phyloP scores from a whole-genome alignment of 2,888 invertebrate genomes.

The Vesta saturnalis region DNA sequence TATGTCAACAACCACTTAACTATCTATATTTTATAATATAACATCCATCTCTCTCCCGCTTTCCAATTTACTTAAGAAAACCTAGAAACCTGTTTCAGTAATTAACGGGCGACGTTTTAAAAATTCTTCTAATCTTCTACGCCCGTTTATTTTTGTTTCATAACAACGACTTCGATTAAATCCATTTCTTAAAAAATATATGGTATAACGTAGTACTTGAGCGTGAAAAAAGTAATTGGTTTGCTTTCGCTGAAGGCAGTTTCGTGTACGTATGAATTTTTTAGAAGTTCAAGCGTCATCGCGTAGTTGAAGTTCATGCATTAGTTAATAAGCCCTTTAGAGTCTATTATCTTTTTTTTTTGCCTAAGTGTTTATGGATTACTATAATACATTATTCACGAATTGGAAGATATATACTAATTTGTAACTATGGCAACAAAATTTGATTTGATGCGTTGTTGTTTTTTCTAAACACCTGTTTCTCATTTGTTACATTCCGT shows the following conservation, averaged over 20 bases:
- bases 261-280: slow-evolving; percentile 32
- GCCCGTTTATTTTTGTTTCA: too few species aligned
- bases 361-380: slow-evolving; percentile 11
- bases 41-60: not conserved
- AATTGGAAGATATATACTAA: not conserved
- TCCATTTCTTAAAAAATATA: not conserved
- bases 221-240: slow-evolving; percentile 17
- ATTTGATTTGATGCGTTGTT: too few species aligned
- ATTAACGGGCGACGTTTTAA: too few species aligned
- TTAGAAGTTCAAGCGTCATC: slow-evolving; percentile 27
- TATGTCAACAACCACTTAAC: slow-evolving; percentile 1
- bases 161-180: not conserved
- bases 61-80: too few species aligned
- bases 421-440: not conserved
- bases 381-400: not conserved
- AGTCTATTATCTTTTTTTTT: slow-evolving; percentile 16
- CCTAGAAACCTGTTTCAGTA: too few species aligned
- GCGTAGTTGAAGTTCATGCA: slow-evolving; percentile 30
- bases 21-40: not conserved
- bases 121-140: too few species aligned
- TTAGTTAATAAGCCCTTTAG: slow-evolving; percentile 31
- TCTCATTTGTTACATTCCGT: not conserved
- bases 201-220: not conserved
- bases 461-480: not conserved
- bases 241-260: slow-evolving; percentile 31